These are phyloP conservation scores for Champsocephalus gunnari DNA, from an alignment of 2,797 vertebrate species.

Conservation along the genomic window DNA sequence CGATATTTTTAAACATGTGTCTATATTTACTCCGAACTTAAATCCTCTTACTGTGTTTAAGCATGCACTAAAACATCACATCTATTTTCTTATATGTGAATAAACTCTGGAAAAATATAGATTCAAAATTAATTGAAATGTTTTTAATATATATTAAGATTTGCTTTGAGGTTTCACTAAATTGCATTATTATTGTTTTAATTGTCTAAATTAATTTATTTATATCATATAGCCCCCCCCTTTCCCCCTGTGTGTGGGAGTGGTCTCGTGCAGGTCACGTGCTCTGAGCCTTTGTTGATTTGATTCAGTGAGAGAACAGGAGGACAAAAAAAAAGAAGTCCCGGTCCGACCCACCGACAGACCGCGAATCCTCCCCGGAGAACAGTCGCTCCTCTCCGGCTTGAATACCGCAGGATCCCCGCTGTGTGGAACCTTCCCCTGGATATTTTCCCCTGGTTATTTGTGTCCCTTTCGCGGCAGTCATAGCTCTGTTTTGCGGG, in stretches of 20 bases:
- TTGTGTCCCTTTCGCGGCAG: conserved; percentile 15
- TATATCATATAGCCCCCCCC: no score
- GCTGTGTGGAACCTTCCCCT: neutral
- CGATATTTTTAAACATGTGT: no score
- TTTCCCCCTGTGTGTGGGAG: conserved; percentile 37
- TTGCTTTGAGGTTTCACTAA: no score
- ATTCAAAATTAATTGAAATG: no score
- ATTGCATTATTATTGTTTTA: no score
- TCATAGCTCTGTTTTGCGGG: conserved; percentile 50
- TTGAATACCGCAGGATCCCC: conserved; percentile 43
- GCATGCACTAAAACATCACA: no score
- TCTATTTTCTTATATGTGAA: no score
- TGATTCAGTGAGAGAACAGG: conserved; percentile 45
- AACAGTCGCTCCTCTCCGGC: conserved; percentile 36
- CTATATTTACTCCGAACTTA: no score
- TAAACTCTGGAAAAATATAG: no score
- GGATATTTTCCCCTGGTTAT: conserved; percentile 44
- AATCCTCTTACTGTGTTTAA: no score
- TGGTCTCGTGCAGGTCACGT: conserved; percentile 71
- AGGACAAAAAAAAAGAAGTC: conserved; percentile 33
- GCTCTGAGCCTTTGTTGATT: conserved; percentile 74
- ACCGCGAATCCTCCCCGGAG: conserved; percentile 28
- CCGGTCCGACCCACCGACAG: conserved; percentile 25
- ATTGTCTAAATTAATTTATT: no score
- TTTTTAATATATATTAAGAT: no score